Conservation (phyloP, 2,113 vertebrate genomes). For the Malurus alboscapulatus region DNA sequence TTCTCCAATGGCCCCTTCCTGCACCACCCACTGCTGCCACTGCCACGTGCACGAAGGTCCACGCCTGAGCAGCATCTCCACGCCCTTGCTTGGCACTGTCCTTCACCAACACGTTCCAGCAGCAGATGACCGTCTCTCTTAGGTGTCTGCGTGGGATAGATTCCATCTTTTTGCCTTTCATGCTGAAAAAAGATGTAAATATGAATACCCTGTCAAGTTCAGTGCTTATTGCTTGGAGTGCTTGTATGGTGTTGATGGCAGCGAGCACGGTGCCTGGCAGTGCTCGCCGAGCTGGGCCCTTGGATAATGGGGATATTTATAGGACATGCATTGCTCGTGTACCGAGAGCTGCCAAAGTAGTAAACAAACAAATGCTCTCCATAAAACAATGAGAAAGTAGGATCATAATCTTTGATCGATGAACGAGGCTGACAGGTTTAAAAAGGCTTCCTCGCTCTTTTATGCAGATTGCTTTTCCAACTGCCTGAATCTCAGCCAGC, state of each 20-base stretch:
- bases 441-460: conserved; percentile 40
- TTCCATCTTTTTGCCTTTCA: neutral
- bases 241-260: conserved; percentile 31
- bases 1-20: neutral
- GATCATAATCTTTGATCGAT: conserved; percentile 63
- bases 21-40: neutral
- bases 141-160: neutral
- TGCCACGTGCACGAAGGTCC: accelerated
- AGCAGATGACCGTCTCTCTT: neutral
- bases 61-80: neutral
- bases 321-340: conserved; percentile 29
- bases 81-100: neutral
- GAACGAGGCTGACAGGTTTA: conserved; percentile 44
- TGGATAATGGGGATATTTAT: conserved; percentile 48
- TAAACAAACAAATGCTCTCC: conserved; percentile 65
- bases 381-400: conserved; percentile 61
- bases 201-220: neutral
- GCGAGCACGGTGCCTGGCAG: neutral
- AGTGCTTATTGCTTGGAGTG: neutral
- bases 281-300: neutral
- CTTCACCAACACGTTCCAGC: neutral
- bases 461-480: conserved; percentile 46
- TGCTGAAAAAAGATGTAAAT: neutral
- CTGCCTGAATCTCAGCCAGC: conserved; percentile 28
- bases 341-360: conserved; percentile 43